phyloP scores from a whole-genome alignment of 2,888 invertebrate genomes.

The Ypsolopha scabrella region DNA sequence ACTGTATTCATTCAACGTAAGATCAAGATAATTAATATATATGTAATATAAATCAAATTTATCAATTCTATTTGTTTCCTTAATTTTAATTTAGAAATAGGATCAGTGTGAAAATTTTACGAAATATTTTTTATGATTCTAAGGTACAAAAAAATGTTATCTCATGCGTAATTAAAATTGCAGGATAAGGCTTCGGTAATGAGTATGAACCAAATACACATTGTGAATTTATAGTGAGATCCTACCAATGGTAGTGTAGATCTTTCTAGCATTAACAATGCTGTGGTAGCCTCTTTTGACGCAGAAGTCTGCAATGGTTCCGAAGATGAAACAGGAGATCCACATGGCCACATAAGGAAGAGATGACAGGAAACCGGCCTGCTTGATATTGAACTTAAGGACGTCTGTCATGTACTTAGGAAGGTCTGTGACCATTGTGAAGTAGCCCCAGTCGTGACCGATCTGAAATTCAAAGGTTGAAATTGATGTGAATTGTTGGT shows the following conservation, averaged over 20 bases:
- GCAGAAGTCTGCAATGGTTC: conserved; percentile 77
- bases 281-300: conserved; percentile 70
- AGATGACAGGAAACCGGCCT: conserved; percentile 73
- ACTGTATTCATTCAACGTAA: no score
- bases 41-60: no score
- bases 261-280: conserved; percentile 69
- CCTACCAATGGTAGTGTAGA: conserved; percentile 76
- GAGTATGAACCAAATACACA: no score
- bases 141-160: no score
- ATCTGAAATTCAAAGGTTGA: conserved; percentile 43
- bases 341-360: conserved; percentile 77
- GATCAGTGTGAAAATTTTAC: no score
- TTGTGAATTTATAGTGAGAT: no score
- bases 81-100: no score
- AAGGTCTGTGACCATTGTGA: conserved; percentile 77
- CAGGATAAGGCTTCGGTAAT: no score
- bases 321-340: conserved; percentile 73
- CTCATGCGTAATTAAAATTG: no score
- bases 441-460: conserved; percentile 79
- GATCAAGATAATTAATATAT: no score
- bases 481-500: not conserved
- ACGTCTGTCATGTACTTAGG: conserved; percentile 79
- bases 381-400: conserved; percentile 73
- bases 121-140: no score
- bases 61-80: no score